Conservation (phyloP, 2,888 invertebrate species). For the Microchrysa polita region DNA sequence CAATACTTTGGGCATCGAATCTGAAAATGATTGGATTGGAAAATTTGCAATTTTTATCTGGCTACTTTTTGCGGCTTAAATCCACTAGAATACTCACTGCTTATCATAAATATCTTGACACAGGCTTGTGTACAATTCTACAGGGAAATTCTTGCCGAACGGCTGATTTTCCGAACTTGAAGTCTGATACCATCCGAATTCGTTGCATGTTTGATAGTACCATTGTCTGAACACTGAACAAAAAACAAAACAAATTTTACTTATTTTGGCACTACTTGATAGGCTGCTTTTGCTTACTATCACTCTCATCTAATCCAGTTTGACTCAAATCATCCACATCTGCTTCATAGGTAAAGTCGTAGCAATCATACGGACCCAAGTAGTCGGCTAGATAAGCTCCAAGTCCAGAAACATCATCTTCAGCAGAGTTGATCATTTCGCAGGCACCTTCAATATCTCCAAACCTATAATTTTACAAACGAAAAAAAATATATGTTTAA, state of each 20-base stretch:
- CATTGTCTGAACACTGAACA: slow-evolving; percentile 72
- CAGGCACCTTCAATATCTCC: slow-evolving; percentile 40
- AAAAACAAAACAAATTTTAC: background rate
- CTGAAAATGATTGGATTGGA: slow-evolving; percentile 18
- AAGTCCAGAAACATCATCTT: slow-evolving; percentile 57
- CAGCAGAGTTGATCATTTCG: slow-evolving; percentile 35
- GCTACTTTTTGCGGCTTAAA: too few species aligned
- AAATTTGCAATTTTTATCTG: background rate
- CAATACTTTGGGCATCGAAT: slow-evolving; percentile 46
- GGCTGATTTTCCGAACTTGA: slow-evolving; percentile 71
- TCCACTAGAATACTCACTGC: background rate
- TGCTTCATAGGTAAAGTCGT: slow-evolving; percentile 55
- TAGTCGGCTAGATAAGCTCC: slow-evolving; percentile 53
- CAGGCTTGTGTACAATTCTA: slow-evolving; percentile 55
- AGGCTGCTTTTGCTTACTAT: background rate
- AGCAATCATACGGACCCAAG: slow-evolving; percentile 52
- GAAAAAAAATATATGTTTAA: too few species aligned
- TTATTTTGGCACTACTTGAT: background rate
- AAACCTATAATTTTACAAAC: slow-evolving; percentile 5
- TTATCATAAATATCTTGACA: slow-evolving; percentile 58
- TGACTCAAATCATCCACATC: slow-evolving; percentile 24
- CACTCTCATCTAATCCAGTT: background rate
- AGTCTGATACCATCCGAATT: slow-evolving; percentile 86
- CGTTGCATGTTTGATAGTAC: slow-evolving; percentile 86
- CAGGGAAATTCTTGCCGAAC: slow-evolving; percentile 62